Evolutionary conservation across 2,113 vertebrate genomes (phyloP).

Genomic region (Sclerurus mexicanus): DNA sequence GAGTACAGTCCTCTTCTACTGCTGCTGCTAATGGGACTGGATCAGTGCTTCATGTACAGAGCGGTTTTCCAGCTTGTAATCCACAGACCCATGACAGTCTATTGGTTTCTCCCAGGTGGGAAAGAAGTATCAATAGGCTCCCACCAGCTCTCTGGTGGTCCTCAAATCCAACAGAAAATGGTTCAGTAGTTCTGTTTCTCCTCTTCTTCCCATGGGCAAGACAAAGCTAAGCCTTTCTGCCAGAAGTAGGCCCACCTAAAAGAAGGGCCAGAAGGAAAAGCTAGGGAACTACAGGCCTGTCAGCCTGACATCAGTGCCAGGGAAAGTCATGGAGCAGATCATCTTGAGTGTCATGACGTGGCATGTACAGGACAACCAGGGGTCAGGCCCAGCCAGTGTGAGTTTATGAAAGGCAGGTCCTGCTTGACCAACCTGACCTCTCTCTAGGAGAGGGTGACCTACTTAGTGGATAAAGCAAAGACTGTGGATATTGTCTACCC

Average conservation of each 20-base stretch:
- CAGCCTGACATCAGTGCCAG: background rate
- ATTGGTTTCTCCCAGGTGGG: background rate
- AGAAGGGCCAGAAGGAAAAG: background rate
- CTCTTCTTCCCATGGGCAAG: background rate
- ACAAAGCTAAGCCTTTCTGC: background rate
- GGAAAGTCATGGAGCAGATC: background rate
- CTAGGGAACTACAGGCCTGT: background rate
- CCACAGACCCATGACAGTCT: rapidly evolving
- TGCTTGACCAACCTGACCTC: background rate
- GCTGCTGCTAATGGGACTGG: background rate
- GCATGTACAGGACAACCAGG: background rate
- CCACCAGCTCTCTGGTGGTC: background rate
- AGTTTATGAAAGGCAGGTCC: background rate
- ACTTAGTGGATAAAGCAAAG: background rate
- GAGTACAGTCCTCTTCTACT: background rate
- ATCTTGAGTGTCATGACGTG: background rate
- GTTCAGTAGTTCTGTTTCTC: background rate
- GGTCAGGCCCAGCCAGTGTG: rapidly evolving
- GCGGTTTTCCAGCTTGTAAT: background rate
- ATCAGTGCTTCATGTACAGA: background rate
- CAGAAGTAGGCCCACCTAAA: background rate
- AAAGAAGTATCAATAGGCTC: background rate
- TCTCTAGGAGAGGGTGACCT: background rate
- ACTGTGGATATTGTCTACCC: background rate
- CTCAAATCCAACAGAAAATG: background rate